Evolutionary conservation across 2,888 invertebrate species (phyloP), one percentile per base, ranked within the genome.

Genomic region (Odontothrips loti): DNA sequence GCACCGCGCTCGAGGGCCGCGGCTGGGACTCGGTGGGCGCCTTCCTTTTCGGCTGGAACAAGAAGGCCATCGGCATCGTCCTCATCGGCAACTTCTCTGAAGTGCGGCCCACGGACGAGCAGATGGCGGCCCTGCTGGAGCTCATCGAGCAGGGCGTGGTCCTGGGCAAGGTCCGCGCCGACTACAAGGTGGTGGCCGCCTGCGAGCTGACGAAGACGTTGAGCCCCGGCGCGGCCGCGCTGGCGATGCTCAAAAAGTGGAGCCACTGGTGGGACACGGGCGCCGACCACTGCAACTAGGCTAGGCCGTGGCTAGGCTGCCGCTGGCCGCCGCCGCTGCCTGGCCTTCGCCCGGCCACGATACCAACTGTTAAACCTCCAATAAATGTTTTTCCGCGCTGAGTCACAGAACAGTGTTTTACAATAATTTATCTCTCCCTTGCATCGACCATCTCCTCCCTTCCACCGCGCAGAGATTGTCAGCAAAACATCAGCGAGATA

Each of bases 21-120:
- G 83, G 83, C 20, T 95, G 94, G 91, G 89, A 90, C 80, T 87
- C 87, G 0, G 87, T 91, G 0, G 94, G 68, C 68, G n/a, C 23
- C 23, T 11, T 23, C 23, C n/a, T 11, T 0, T 1, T 0, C 1
- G 23, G 68, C 68, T 23, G 68, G 68, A 68, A 23, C 86, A 88
- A 23, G 68, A 4, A 79, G 12, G 48, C 80, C 15, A n/a, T 82
- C n/a, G 23, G 68, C 68, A 11, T 68, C 23, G 68, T 23, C 23
- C 23, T 68, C n/a, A 23, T 68, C 23, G 84, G 84, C 0, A 82
- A 81, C 51, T 84, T 82, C 79, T 47, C 48, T 20, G 23, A n/a
- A 15, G 79, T 68, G 17, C 4, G 23, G 11, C 83, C 84, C 17
- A 79, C 81, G 34, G 47, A 80, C 11, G 47, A 27, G 17, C 83